Base-by-base conservation (phyloP, 2,797 vertebrate species). In the Lepidocolaptes lacrymiger region DNA sequence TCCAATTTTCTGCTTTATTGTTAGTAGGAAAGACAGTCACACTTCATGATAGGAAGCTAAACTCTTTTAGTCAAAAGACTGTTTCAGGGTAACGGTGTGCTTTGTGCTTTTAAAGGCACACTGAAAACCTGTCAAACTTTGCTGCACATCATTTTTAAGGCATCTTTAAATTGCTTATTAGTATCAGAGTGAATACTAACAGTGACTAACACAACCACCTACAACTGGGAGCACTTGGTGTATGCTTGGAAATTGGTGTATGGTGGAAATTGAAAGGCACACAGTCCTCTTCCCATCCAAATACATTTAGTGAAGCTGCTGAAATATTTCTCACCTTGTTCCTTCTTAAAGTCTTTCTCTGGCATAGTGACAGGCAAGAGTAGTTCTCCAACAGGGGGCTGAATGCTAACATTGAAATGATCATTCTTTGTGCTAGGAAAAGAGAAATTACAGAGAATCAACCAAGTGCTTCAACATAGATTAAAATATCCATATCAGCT, bases 351-450 rank as follows among this genome's bases (percentile, higher is more conserved):
- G 96, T 99, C 99, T 54, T 98, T 98, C 88, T 99, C 98, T 24
- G 98, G 98, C 98, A 99, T 98, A 95, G 98, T 98, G 75, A 98
- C 98, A 87, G 99, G 98, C 96, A 99, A 98, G 51, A 99, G 96
- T 27, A 99, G 98, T 86, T 99, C 99, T 96, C 99, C 99, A 75
- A 99, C 98, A 37, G 98, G 98, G 8, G 99, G 99, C 18, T 99
- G 99, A 97, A 99, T 98, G 86, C 94, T 99, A 96, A 99, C 99
- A 78, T 32, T 98, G 97, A 99, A 99, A 95, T 97, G 96, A 96
- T 99, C 98, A 74, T 99, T 98, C 94, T 98, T 99, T 84, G 99
- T 99, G 97, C 99, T 99, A 90, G 41, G 63, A 78, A 85, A 93
- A 85, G 28, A 96, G 67, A 96, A 96, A 79, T 92, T 44, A 88